Base-by-base conservation (phyloP, 2,888 invertebrate genomes). In the Omphaloscelis lunosa region DNA sequence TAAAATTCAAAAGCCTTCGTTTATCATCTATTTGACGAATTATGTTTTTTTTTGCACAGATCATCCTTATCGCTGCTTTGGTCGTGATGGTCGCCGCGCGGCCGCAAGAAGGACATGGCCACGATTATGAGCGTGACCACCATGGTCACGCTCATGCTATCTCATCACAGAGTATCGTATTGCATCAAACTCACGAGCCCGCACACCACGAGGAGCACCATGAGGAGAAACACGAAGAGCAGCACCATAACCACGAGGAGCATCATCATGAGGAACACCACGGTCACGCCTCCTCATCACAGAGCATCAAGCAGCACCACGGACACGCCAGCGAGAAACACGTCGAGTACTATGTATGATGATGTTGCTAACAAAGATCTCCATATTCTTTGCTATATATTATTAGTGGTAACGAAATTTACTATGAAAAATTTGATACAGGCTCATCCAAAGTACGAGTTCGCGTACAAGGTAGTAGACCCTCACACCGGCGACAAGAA, bases 401-500 rank as follows among this genome's bases (percentile, higher is more conserved):
- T 23, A 29, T 53, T 11, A 34, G 15, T 2, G 0, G 20, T 69
- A 5, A 34, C 8, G 9, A 12, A 11, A 70, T 6, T 71, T 29
- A 65, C 12, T 17, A 0, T 34, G 2, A 41, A 58, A 23, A 20
- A 2, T 63, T 27, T 72, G 0, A 15, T 51, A 20, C 74, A 92
- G 92, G 79, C 88, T 72, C 93, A 94, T 72, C 95, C 95, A 9
- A 94, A 95, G 85, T 96, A 96, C 91, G 93, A 93, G 82, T 95
- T 93, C 89, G 93, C 92, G 75, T 96, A 96, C 89, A 95, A 95
- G 65, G 96, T 96, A 23, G 90, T 90, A 83, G 96, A 96, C 88
- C 92, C 93, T 45, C 95, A 96, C 89, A 96, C 96, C 82, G 95
- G 95, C 9, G 97, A 97, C 90, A 90, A 92, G 86, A 93, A 93